Percentiles rank a stretch among this genome's conserved stretches.
phyloP scores from a whole-genome alignment of 2,113 vertebrate species.

The Zosterops borbonicus region DNA sequence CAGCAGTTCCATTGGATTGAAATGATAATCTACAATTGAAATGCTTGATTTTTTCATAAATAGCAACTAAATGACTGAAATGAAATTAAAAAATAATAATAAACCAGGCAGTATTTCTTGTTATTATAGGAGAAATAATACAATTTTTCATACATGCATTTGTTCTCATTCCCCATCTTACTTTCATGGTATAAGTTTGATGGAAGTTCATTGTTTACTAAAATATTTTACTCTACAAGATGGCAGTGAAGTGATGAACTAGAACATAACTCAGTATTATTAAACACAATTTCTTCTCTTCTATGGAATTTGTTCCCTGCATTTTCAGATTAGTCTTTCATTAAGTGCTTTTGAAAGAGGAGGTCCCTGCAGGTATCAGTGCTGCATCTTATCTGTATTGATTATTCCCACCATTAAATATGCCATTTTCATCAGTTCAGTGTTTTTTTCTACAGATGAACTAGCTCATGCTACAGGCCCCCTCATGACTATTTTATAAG shows the following conservation, averaged over 20 bases:
- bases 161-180: background rate
- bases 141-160: rapidly evolving
- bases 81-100: background rate
- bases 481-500: background rate
- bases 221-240: background rate
- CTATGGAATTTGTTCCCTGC: background rate
- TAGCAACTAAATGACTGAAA: background rate
- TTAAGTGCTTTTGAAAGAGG: background rate
- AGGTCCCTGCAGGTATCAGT: background rate
- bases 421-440: background rate
- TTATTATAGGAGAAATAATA: background rate
- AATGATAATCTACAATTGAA: background rate
- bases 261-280: background rate
- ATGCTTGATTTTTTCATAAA: background rate
- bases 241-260: background rate
- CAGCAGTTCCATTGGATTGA: background rate
- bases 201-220: background rate
- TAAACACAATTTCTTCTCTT: background rate
- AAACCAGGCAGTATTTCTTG: background rate
- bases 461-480: background rate
- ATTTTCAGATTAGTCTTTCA: background rate
- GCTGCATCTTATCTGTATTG: background rate
- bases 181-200: background rate
- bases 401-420: background rate
- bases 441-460: background rate